These are phyloP conservation scores for Ambastaia sidthimunki DNA, from an alignment of 2,797 vertebrate genomes.

Conservation along the genomic window DNA sequence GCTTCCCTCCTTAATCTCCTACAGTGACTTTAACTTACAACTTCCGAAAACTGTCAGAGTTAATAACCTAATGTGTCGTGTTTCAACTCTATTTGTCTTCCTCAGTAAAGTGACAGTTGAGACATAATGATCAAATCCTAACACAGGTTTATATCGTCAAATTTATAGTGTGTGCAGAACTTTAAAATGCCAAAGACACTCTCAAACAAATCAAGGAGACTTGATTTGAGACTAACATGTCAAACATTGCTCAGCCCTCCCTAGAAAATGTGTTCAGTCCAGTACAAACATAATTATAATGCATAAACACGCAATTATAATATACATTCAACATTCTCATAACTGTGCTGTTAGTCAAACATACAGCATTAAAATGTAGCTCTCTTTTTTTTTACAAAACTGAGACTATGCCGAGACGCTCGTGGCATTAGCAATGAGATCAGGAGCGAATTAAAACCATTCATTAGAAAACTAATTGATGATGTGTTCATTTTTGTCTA, in stretches of 20 bases:
- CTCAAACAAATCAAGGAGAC: slow-evolving; percentile 21
- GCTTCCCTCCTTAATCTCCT: not conserved
- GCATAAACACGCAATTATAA: slow-evolving; percentile 53
- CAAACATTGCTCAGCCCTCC: not conserved
- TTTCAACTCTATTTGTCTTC: not conserved
- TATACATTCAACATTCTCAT: slow-evolving; percentile 70
- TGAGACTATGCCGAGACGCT: slow-evolving; percentile 6
- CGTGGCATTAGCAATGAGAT: slow-evolving; percentile 7
- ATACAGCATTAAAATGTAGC: slow-evolving; percentile 58
- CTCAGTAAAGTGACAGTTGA: not conserved
- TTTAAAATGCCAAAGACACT: slow-evolving; percentile 15
- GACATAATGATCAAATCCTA: not conserved
- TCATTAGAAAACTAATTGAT: slow-evolving; percentile 50
- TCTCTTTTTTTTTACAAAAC: slow-evolving; percentile 8
- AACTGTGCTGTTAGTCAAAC: slow-evolving; percentile 67
- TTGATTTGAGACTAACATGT: too few species aligned
- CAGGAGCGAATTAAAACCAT: slow-evolving; percentile 28
- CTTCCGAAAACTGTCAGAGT: too few species aligned
- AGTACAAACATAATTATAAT: slow-evolving; percentile 55
- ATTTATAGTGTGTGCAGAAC: slow-evolving; percentile 13
- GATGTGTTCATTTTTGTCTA: slow-evolving; percentile 35
- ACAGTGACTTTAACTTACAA: not conserved
- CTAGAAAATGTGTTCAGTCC: too few species aligned
- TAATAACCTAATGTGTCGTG: not conserved
- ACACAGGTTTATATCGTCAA: slow-evolving; percentile 19